Evolutionary conservation across 1,140 invertebrate species (phyloP), one percentile per base, ranked within the genome.

Genomic region (Drosophila tristis): DNA sequence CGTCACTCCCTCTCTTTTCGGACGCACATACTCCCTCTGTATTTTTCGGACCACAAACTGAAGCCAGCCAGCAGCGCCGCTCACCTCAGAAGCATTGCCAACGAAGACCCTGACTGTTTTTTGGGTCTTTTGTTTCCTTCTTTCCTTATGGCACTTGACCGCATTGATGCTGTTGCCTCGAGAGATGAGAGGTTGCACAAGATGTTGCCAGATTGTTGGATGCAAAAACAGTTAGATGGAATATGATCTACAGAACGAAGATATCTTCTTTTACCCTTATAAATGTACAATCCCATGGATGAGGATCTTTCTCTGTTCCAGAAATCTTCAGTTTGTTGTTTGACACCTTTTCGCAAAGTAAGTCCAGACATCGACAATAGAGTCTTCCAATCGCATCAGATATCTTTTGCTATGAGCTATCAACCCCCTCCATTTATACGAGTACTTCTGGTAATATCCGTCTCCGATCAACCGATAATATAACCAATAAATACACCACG

Each of bases 121-220:
- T 74, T 25, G 54, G 26, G 9, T 50, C 55, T 60, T 47, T 58
- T 42, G 29, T 48, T 59, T 44, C 48, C 65, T 63, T 47, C 64
- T 68, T 61, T 68, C 29, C 57, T 57, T 58, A 66, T 71, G 70
- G 71, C 71, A 66, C 74, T 75, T 68, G 64, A 63, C 70, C 62
- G 74, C 74, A 75, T 86, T 78, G 68, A 63, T 75, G 73, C 61
- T 45, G 11, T 39, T 39, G 72, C 6, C 9, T 50, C 25, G 9
- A 8, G 16, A 64, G 44, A 42, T 13, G 11, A 53, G 26, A 53
- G 15, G 16, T 39, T 39, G 35, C 35, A 54, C 35, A 42, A 25
- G 51, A 65, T 8, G 61, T 65, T 74, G 61, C 61, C 71, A 57
- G 71, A 74, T 47, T 50, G 31, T 42, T 64, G 4, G 0, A 2